phyloP scores from a whole-genome alignment of 2,888 invertebrate genomes.

The Drosophila nr. perissopoda region DNA sequence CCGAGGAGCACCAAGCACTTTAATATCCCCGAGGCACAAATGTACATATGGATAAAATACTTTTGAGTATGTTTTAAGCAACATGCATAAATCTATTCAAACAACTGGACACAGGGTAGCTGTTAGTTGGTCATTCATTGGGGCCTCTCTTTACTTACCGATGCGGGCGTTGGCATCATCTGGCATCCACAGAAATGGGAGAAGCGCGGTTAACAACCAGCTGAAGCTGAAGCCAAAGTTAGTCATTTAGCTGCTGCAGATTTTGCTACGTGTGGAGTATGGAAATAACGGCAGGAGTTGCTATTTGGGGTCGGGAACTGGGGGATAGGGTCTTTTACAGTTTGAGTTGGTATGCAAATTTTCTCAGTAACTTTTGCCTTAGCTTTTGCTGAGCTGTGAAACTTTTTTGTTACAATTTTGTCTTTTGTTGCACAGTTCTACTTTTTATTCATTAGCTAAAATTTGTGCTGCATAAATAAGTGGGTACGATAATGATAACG shows the following conservation, averaged over 20 bases:
- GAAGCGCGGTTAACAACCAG: constrained; percentile 62
- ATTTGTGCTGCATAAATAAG: constrained; percentile 76
- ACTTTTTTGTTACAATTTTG: constrained; percentile 41
- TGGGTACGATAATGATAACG: constrained; percentile 67
- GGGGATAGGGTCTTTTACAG: constrained; percentile 21
- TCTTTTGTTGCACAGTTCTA: constrained; percentile 60
- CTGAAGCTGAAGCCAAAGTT: constrained; percentile 59
- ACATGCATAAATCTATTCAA: constrained; percentile 5
- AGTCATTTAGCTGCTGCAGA: constrained; percentile 57
- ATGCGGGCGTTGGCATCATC: constrained; percentile 82
- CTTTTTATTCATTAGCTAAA: constrained; percentile 80
- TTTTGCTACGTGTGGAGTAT: constrained; percentile 9
- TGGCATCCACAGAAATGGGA: constrained; percentile 74
- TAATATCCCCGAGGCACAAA: neutral
- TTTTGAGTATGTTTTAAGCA: neutral
- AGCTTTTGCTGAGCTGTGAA: constrained; percentile 43
- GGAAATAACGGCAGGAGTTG: neutral
- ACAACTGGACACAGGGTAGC: constrained; percentile 27
- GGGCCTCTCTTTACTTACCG: constrained; percentile 74
- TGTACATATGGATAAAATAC: neutral
- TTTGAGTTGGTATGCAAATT: constrained; percentile 34
- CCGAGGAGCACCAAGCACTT: neutral
- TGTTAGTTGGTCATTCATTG: constrained; percentile 16
- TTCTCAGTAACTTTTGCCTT: constrained; percentile 57
- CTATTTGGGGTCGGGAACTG: neutral